Base-by-base conservation (phyloP, 1,140 invertebrate genomes). In the Reticulitermes speratus region DNA sequence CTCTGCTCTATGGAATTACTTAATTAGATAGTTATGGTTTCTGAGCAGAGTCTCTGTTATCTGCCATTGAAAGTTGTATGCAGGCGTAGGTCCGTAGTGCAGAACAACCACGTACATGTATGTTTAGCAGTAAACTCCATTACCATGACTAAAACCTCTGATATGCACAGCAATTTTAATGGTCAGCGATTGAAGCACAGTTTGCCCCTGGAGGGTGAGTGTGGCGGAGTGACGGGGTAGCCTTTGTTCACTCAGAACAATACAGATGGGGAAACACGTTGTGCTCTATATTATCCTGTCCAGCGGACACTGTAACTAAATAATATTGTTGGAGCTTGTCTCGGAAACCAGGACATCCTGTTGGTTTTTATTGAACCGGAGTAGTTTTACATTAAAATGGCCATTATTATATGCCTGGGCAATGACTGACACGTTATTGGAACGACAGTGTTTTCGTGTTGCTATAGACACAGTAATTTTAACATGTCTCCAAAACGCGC, bases 201-300 rank as follows among this genome's bases (percentile, higher is more conserved):
- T 30, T 75, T 75, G 25, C 65, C 65, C 65, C 65, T 75, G 65
- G 65, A 75, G 65, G 65, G 6, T 75, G n/a, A 16, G 65, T 75
- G 65, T 75, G 7, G 25, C n/a, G n/a, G n/a, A 75, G 65, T 30
- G 65, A 75, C 65, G 65, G 25, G 65, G 11, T 16, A 30, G 65
- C 25, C 25, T 75, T 75, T 75, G 65, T 75, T 75, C 65, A 25
- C 65, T n/a, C 65, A 75, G 65, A 75, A 75, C 65, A 75, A 75
- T 75, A 30, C 65, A 25, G 65, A 12, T 9, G 65, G 65, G 65
- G 7, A 25, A n/a, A 75, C 65, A 75, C 7, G 65, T 8, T 75
- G 65, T 75, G 25, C 65, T 2, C 14, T 25, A 55, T 14, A 75
- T 30, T 55, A 75, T 25, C 59, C 25, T n/a, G 59, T 65, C 59